Percentiles rank a stretch among this genome's conserved stretches.
phyloP scores from a whole-genome alignment of 92 coral and sea anemone species.

The Zoanthus sansibaricus region DNA sequence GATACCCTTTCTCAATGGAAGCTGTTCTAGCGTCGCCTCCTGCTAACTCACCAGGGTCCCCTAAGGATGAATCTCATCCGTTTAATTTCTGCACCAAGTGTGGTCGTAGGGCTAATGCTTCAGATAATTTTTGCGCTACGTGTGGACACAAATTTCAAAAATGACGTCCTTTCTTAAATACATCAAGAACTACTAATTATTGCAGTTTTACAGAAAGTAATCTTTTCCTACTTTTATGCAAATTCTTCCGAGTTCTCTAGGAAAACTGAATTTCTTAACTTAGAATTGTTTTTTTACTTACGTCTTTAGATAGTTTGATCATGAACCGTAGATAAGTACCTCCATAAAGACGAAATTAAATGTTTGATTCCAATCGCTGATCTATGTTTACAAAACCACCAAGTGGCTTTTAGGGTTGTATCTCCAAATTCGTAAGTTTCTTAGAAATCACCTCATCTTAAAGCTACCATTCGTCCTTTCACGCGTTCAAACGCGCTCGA shows the following conservation, averaged over 20 bases:
- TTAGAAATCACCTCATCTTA: not conserved
- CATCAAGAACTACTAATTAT: not conserved
- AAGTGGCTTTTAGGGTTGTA: not conserved
- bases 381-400: too few species aligned
- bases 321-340: too few species aligned
- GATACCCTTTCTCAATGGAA: slow-evolving; percentile 79
- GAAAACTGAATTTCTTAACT: not conserved
- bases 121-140: slow-evolving; percentile 93
- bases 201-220: not conserved
- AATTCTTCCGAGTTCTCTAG: not conserved
- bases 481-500: not conserved
- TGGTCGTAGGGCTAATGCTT: slow-evolving; percentile 78
- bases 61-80: slow-evolving; percentile 61
- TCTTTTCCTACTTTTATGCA: not conserved
- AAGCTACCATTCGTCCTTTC: not conserved
- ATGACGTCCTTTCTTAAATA: slow-evolving; percentile 18
- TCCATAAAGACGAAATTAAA: too few species aligned
- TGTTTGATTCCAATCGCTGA: too few species aligned
- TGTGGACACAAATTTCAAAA: slow-evolving; percentile 88
- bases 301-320: not conserved
- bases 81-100: slow-evolving; percentile 91
- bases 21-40: slow-evolving; percentile 70
- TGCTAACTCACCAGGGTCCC: slow-evolving; percentile 57
- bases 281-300: not conserved
- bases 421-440: not conserved